Evolutionary conservation across 2,888 invertebrate species (phyloP).

Genomic region (Caenorhabditis virilis): DNA sequence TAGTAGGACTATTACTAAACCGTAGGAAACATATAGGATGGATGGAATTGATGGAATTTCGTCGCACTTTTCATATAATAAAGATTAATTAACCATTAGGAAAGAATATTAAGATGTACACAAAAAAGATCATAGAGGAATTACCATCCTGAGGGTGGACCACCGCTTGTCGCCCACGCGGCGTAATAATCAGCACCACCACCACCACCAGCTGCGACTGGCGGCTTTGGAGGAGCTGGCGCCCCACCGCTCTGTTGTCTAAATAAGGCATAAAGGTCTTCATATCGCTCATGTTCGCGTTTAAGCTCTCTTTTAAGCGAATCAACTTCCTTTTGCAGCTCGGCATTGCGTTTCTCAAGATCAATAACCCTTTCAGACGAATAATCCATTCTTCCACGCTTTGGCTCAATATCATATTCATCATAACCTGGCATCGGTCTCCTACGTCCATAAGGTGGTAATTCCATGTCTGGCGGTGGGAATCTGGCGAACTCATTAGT

Average conservation of each 20-base stretch:
- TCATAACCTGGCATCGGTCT: constrained; percentile 22
- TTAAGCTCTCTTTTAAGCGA: constrained; percentile 57
- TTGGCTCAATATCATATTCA: constrained; percentile 19
- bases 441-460: constrained; percentile 1
- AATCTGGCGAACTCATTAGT: constrained; percentile 14
- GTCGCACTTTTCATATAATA: too few relatives aligned
- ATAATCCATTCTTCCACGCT: constrained; percentile 31
- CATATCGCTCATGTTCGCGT: constrained; percentile 61
- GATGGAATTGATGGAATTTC: too few relatives aligned
- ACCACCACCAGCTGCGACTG: constrained; percentile 1
- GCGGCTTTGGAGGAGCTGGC: constrained; percentile 25
- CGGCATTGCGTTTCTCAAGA: constrained; percentile 54
- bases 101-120: too few relatives aligned
- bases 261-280: constrained; percentile 60
- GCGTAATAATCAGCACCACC: not conserved
- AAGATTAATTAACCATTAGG: too few relatives aligned
- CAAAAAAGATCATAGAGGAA: too few relatives aligned
- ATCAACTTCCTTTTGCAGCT: constrained; percentile 56
- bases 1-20: too few relatives aligned
- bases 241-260: constrained; percentile 45
- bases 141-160: too few relatives aligned
- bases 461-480: too few relatives aligned
- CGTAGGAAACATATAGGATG: too few relatives aligned
- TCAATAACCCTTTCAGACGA: constrained; percentile 11
- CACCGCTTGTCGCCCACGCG: not conserved